Percentiles rank a stretch among this genome's conserved stretches.
Evolutionary conservation across 1,140 invertebrate species (phyloP).

Genomic region (Chironomus tepperi): DNA sequence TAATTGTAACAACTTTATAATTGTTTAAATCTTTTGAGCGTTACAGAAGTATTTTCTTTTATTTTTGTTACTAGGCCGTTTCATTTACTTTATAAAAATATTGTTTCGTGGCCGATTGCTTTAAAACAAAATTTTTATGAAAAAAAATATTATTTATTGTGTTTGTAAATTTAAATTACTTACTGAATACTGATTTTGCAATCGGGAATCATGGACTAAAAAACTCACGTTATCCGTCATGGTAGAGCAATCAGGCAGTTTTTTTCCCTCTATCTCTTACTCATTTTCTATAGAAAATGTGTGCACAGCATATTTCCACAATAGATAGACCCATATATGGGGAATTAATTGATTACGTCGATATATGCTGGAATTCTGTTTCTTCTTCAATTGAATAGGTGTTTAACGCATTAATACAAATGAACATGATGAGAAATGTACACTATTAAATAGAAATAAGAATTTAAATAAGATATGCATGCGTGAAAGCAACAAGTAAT

Average conservation of each 20-base stretch:
- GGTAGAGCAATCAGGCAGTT: conserved; percentile 9
- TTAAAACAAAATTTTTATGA: neutral
- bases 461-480: too few relatives aligned
- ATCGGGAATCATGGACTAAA: conserved; percentile 10
- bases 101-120: neutral
- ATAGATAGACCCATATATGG: too few relatives aligned
- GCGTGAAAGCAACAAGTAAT: too few relatives aligned
- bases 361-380: too few relatives aligned
- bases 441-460: too few relatives aligned
- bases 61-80: neutral
- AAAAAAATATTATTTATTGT: neutral
- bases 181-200: conserved; percentile 8
- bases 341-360: too few relatives aligned
- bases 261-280: conserved; percentile 7
- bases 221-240: conserved; percentile 6
- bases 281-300: neutral
- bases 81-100: neutral
- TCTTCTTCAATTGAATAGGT: too few relatives aligned
- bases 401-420: too few relatives aligned
- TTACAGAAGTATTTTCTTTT: neutral
- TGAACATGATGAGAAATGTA: too few relatives aligned
- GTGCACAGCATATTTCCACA: neutral
- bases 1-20: neutral
- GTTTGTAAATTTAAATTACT: conserved; percentile 15
- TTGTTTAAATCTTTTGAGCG: conserved; percentile 8